These are phyloP conservation scores for Oenanthe oenanthe DNA, from an alignment of 2,113 vertebrate genomes.

Conservation along the genomic window DNA sequence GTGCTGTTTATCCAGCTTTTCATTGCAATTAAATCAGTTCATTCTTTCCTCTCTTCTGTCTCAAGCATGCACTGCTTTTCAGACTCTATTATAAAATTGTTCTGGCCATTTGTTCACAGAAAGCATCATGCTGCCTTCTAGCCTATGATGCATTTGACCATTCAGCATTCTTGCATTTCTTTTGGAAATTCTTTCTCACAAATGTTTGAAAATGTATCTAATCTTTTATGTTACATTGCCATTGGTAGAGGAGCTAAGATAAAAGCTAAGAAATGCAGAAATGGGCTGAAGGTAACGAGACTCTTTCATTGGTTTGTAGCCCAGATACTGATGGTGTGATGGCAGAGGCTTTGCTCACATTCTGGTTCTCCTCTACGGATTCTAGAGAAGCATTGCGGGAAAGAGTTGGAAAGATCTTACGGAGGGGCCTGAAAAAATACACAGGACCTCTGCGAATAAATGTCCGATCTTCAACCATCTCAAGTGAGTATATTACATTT, in stretches of 20 bases:
- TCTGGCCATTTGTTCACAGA: neutral
- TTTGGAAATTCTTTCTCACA: neutral
- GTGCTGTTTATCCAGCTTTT: neutral
- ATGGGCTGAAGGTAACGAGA: neutral
- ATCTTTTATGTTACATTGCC: neutral
- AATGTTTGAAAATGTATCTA: neutral
- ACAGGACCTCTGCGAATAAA: conserved; percentile 58
- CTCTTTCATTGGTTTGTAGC: conserved; percentile 65
- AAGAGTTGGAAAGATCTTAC: conserved; percentile 47
- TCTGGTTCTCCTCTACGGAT: conserved; percentile 68
- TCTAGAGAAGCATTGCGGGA: conserved; percentile 29
- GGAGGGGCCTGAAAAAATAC: conserved; percentile 58
- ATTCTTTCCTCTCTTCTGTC: neutral
- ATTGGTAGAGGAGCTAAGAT: neutral
- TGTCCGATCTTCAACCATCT: conserved; percentile 64
- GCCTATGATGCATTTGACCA: neutral
- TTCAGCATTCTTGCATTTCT: neutral
- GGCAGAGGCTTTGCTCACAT: conserved; percentile 72
- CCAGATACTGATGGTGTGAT: conserved; percentile 55
- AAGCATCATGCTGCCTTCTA: neutral
- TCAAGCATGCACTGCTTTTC: neutral
- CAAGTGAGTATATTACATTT: conserved; percentile 63
- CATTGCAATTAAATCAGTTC: neutral
- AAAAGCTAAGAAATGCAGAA: neutral
- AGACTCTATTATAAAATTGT: neutral